Evolutionary conservation across 2,888 invertebrate species (phyloP).

Genomic region (Tortricodes alternella): DNA sequence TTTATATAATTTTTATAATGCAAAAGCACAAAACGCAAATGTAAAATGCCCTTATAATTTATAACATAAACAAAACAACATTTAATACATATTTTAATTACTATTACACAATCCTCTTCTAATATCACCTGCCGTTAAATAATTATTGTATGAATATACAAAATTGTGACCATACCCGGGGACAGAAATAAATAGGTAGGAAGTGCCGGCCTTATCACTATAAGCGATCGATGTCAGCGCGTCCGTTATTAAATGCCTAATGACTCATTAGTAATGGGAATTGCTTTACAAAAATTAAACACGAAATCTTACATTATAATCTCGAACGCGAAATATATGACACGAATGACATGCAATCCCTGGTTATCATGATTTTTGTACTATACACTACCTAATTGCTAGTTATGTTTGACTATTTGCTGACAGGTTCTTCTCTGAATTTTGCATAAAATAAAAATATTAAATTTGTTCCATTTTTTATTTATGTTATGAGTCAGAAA

Average conservation of each 20-base stretch:
- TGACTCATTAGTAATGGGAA: slow-evolving; percentile 46
- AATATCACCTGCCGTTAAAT: slow-evolving; percentile 19
- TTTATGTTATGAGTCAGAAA: no score
- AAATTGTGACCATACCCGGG: slow-evolving; percentile 29
- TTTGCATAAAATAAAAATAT: no score
- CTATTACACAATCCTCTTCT: neutral
- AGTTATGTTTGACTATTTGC: no score
- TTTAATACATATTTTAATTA: slow-evolving; percentile 6
- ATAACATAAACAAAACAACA: neutral
- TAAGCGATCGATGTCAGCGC: slow-evolving; percentile 46
- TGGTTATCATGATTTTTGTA: no score
- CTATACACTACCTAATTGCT: no score
- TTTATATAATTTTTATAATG: no score
- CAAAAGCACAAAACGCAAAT: no score
- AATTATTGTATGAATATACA: slow-evolving; percentile 4
- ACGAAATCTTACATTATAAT: slow-evolving; percentile 14
- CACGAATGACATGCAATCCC: neutral
- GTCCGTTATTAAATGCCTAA: slow-evolving; percentile 45
- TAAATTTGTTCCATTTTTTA: no score
- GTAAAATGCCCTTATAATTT: no score
- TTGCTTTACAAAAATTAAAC: slow-evolving; percentile 33
- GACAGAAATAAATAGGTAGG: slow-evolving; percentile 48
- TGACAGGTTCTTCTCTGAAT: no score
- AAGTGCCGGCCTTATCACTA: slow-evolving; percentile 55
- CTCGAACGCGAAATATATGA: neutral